These are phyloP conservation scores for Eilema griseolum DNA, from an alignment of 2,888 invertebrate species.

Conservation along the genomic window DNA sequence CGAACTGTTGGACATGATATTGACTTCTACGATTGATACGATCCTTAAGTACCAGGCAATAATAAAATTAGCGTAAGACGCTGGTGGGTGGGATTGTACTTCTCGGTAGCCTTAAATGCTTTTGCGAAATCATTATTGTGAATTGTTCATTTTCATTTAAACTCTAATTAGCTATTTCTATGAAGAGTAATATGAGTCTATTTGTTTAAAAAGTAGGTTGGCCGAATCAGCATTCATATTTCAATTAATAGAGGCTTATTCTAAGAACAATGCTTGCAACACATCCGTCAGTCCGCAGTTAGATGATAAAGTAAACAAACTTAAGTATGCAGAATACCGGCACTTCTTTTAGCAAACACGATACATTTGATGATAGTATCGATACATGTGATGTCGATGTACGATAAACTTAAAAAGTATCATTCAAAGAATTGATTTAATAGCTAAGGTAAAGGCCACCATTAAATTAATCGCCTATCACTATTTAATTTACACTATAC, in stretches of 20 bases:
- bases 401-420: neutral
- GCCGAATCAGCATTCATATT: neutral
- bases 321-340: neutral
- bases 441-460: too few relatives aligned
- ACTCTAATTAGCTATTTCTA: neutral
- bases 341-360: slow-evolving; percentile 3
- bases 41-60: too few relatives aligned
- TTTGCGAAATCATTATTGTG: neutral
- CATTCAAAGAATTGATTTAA: too few relatives aligned
- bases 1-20: too few relatives aligned
- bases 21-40: too few relatives aligned
- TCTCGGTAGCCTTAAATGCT: neutral
- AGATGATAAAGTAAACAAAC: slow-evolving; percentile 2
- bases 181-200: neutral
- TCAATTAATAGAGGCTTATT: neutral
- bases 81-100: too few relatives aligned
- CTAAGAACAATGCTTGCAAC: slow-evolving; percentile 1
- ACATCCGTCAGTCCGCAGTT: neutral
- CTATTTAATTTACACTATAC: too few relatives aligned
- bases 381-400: too few relatives aligned
- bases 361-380: neutral
- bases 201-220: neutral
- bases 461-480: too few relatives aligned
- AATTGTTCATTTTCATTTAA: neutral
- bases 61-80: too few relatives aligned